These are phyloP conservation scores for Tetrax tetrax DNA, from an alignment of 2,113 vertebrate genomes.

Conservation along the genomic window DNA sequence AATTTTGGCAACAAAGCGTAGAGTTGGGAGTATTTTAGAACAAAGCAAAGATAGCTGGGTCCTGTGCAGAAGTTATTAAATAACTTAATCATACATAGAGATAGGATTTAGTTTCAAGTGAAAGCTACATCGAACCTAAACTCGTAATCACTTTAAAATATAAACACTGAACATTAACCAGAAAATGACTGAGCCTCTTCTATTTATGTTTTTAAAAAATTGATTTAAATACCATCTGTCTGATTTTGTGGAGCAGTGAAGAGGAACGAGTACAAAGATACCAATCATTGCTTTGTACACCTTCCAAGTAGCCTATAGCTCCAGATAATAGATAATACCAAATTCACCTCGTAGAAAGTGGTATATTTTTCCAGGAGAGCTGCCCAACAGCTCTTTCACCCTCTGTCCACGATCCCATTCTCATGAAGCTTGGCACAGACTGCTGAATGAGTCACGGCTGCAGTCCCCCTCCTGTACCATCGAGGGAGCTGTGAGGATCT, in stretches of 20 bases:
- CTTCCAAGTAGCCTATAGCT: neutral
- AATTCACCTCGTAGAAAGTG: neutral
- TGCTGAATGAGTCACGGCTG: fast-evolving
- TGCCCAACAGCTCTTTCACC: neutral
- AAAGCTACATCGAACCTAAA: neutral
- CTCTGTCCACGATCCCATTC: too few species aligned
- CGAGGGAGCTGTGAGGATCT: neutral
- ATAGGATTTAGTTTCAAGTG: neutral
- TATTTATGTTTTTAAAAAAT: neutral
- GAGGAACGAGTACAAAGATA: neutral
- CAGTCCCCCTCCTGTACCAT: neutral
- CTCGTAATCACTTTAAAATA: neutral
- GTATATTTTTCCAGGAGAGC: neutral
- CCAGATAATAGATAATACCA: neutral
- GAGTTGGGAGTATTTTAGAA: neutral
- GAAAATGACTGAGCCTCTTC: neutral
- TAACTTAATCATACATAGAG: neutral
- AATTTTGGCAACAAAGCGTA: neutral
- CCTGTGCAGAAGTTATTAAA: neutral
- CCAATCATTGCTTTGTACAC: neutral
- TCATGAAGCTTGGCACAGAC: neutral
- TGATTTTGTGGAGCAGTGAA: neutral
- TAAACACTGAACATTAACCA: neutral
- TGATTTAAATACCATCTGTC: slow-evolving; percentile 11
- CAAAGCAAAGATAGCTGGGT: neutral